Base-by-base conservation (phyloP, 2,797 vertebrate genomes). In the Catostomus latipinnis region DNA sequence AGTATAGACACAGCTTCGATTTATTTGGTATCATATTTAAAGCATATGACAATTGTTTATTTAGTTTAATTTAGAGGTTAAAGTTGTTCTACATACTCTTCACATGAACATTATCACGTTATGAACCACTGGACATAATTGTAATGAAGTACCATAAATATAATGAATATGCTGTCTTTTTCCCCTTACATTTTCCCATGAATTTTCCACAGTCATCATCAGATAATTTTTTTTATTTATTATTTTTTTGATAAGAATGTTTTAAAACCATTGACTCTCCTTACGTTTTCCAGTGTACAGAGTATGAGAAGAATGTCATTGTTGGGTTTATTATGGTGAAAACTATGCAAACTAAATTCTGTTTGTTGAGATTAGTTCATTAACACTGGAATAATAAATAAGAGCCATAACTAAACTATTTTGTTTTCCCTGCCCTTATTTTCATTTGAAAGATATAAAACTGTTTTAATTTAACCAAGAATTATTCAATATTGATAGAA, bases 361-460 rank as follows among this genome's bases (percentile, higher is more conserved):
- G 14, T 13, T 34, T 4, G 22, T 45, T 71, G 62, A 62, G 49
- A 73, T 74, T 56, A 73, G 63, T 80, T 73, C 56, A 72, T 68
- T 48, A 81, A 86, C 84, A 82, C 80, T 82, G 85, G 82, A 85
- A 69, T 60, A 82, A 86, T 84, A 82, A 84, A 84, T 70, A 74
- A 81, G 50, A 81, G 74, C 78, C 76, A 54, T 75, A 73, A 68
- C 57, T 66, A 60, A 80, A 49, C 7, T 13, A 12, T 9, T 18
- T 49, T 69, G 62, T 58, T 34, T 34, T 66, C 22, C 13, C 14
- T 48, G 13, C 1, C 12, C 1, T 61, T 53, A 13, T 48, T 54
- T 52, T 48, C 34, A 6, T 65, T 76, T 54, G 1, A 45, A 60
- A 60, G 7, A 9, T 0, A 18, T 18, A 9, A 58, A 6, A 16